A percentile compares a stretch with the other conserved stretches of the same genome.
Evolutionary conservation across 2,797 vertebrate species (phyloP).

Genomic region (Cirrhinus mrigala): DNA sequence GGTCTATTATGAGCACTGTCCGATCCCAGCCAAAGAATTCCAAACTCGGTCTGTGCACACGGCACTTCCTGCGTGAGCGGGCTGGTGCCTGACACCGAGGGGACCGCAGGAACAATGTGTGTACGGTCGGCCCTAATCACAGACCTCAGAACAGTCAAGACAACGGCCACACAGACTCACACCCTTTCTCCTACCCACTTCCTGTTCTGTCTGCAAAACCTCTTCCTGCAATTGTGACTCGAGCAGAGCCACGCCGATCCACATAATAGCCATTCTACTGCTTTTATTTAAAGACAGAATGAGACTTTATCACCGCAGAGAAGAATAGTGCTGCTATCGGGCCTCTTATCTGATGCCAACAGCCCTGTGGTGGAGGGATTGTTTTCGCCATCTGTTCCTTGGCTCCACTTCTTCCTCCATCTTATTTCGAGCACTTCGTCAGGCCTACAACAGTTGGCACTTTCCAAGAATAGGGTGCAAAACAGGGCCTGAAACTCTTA

Average conservation of each 20-base stretch:
- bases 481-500: neutral
- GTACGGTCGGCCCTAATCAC: slow-evolving; percentile 32
- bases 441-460: slow-evolving; percentile 17
- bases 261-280: slow-evolving; percentile 70
- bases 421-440: slow-evolving; percentile 49
- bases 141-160: slow-evolving; percentile 46
- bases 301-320: slow-evolving; percentile 59
- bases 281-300: slow-evolving; percentile 68
- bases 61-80: slow-evolving; percentile 55
- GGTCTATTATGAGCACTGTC: slow-evolving; percentile 21
- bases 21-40: slow-evolving; percentile 24
- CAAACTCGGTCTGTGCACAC: slow-evolving; percentile 43
- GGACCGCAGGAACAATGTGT: slow-evolving; percentile 19
- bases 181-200: slow-evolving; percentile 53
- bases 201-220: slow-evolving; percentile 67
- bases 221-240: slow-evolving; percentile 80
- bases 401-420: slow-evolving; percentile 51
- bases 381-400: slow-evolving; percentile 64
- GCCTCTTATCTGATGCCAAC: slow-evolving; percentile 62
- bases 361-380: slow-evolving; percentile 55
- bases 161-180: slow-evolving; percentile 52
- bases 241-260: slow-evolving; percentile 53
- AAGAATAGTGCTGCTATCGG: slow-evolving; percentile 64
- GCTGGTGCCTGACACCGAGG: slow-evolving; percentile 17
- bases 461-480: slow-evolving; percentile 7